These are phyloP conservation scores for Coracias cyanogaster DNA, from an alignment of 2,797 vertebrate genomes.

Conservation along the genomic window DNA sequence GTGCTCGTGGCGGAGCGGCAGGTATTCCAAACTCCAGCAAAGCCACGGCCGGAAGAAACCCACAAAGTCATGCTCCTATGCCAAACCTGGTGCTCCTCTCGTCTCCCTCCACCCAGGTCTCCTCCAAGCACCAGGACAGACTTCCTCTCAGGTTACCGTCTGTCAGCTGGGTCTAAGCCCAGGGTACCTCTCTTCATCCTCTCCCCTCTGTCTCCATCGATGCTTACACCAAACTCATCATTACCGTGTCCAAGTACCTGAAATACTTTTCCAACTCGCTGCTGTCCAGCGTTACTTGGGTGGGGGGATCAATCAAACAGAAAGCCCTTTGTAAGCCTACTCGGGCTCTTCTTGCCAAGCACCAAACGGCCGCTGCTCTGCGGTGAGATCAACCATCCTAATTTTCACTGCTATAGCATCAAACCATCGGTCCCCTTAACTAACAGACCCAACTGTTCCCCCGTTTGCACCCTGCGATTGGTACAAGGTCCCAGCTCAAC, in stretches of 20 bases:
- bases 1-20: not conserved
- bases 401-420: not conserved
- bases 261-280: not conserved
- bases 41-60: not conserved
- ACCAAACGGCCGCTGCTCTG: not conserved
- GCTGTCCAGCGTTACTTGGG: not conserved
- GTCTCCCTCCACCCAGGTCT: not conserved
- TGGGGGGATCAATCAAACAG: not conserved
- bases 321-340: not conserved
- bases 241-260: not conserved
- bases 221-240: not conserved
- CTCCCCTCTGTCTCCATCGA: not conserved
- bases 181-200: not conserved
- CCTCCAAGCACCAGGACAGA: not conserved
- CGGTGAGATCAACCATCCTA: not conserved
- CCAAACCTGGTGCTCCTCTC: not conserved
- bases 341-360: not conserved
- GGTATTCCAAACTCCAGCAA: not conserved
- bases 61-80: not conserved
- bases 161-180: not conserved
- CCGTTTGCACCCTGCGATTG: accelerated
- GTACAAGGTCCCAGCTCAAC: not conserved
- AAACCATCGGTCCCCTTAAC: not conserved
- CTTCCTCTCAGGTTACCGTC: not conserved
- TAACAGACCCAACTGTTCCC: not conserved